Percentiles rank a stretch among this genome's conserved stretches.
Evolutionary conservation across 2,888 invertebrate genomes (phyloP).

Genomic region (Zootermopsis nevadensis): DNA sequence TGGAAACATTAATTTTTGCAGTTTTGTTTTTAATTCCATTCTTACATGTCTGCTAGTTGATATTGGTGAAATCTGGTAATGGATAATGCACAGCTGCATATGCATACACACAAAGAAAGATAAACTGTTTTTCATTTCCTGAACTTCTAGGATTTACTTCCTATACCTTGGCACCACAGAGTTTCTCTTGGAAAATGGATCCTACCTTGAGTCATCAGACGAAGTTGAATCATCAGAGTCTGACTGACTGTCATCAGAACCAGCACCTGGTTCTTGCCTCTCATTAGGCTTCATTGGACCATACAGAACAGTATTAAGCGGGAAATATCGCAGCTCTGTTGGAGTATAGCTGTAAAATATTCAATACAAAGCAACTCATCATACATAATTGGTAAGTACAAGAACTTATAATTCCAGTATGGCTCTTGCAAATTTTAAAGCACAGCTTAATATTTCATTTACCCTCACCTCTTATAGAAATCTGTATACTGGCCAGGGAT

Average conservation of each 20-base stretch:
- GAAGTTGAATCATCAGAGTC: slow-evolving; percentile 66
- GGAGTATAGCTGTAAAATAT: slow-evolving; percentile 76
- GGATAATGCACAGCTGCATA: too few species aligned
- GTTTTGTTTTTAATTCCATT: too few species aligned
- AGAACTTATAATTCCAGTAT: too few species aligned
- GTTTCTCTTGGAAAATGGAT: too few species aligned
- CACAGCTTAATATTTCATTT: slow-evolving; percentile 54
- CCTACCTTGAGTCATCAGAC: slow-evolving; percentile 65
- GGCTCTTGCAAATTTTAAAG: too few species aligned
- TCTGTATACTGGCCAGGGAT: slow-evolving; percentile 98
- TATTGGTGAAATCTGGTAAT: too few species aligned
- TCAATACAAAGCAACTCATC: background rate
- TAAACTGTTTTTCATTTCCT: too few species aligned
- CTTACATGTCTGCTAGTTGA: too few species aligned
- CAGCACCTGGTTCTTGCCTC: slow-evolving; percentile 62
- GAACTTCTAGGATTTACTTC: too few species aligned
- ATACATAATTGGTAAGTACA: background rate
- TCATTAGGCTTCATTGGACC: slow-evolving; percentile 68
- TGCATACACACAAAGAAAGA: too few species aligned
- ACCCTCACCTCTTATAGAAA: slow-evolving; percentile 74
- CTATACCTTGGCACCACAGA: too few species aligned
- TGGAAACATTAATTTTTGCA: too few species aligned
- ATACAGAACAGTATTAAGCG: slow-evolving; percentile 88
- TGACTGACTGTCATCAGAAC: slow-evolving; percentile 69
- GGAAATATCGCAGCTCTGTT: slow-evolving; percentile 90